Evolutionary conservation across 1,140 invertebrate genomes (phyloP).

Genomic region (Cyrtorhinus lividipennis): DNA sequence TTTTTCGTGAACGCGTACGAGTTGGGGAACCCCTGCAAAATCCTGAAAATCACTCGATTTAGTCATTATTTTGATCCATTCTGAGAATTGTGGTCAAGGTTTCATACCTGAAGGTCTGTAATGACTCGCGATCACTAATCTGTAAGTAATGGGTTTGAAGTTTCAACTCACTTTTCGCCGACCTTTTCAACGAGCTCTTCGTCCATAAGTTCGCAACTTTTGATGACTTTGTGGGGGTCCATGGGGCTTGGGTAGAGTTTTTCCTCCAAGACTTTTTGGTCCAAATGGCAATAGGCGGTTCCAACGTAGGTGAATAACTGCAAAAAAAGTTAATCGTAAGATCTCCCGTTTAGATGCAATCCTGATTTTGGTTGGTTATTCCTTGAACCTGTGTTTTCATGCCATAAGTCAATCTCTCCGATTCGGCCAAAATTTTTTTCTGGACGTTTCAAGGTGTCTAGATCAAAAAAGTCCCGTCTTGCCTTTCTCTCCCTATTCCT

Average conservation of each 20-base stretch:
- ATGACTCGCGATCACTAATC: too few species aligned
- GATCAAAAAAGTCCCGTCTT: too few species aligned
- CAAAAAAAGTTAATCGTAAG: too few species aligned
- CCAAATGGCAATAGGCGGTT: constrained; percentile 46
- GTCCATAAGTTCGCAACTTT: constrained; percentile 74
- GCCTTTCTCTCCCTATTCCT: too few species aligned
- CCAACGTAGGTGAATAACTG: constrained; percentile 43
- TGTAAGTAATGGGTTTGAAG: not conserved
- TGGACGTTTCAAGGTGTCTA: too few species aligned
- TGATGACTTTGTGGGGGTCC: constrained; percentile 77
- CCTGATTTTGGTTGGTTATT: too few species aligned
- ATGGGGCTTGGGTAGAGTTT: constrained; percentile 70
- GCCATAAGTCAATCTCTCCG: too few species aligned
- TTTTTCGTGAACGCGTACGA: constrained; percentile 89
- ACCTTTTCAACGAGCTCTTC: constrained; percentile 58
- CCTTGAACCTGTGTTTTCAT: too few species aligned
- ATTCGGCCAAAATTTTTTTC: too few species aligned
- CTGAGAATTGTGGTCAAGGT: not conserved
- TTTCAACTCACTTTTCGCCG: constrained; percentile 44
- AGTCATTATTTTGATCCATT: constrained; percentile 15
- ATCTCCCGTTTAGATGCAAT: too few species aligned
- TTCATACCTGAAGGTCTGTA: too few species aligned
- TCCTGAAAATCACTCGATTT: constrained; percentile 38
- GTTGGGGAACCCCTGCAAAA: constrained; percentile 71
- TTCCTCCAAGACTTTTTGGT: constrained; percentile 47